Evolutionary conservation across 2,797 vertebrate species (phyloP).

Genomic region (Threskiornis aethiopicus): DNA sequence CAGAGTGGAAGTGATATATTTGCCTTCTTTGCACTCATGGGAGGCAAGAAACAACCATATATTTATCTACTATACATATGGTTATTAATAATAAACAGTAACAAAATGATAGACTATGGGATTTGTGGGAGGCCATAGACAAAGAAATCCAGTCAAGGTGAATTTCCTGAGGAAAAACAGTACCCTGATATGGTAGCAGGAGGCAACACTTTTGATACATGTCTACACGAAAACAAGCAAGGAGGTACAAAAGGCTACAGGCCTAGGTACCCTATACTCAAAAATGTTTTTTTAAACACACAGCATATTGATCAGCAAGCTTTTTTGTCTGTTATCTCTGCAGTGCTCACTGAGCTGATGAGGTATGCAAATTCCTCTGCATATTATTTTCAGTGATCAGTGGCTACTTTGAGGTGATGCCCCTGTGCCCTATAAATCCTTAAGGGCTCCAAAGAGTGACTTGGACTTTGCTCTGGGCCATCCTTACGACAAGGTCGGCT

Average conservation of each 20-base stretch:
- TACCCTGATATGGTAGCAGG: neutral
- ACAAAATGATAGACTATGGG: neutral
- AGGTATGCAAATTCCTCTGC: neutral
- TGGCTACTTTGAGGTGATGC: neutral
- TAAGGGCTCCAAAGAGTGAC: neutral
- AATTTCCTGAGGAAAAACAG: neutral
- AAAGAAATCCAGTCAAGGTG: neutral
- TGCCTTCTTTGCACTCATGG: neutral
- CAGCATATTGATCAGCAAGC: neutral
- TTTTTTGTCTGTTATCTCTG: neutral
- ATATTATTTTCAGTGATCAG: neutral
- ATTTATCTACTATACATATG: neutral
- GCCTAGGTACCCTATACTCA: neutral
- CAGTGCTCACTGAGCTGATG: neutral
- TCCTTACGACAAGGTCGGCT: accelerated
- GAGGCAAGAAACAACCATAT: neutral
- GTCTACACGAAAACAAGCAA: neutral
- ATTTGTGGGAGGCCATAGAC: neutral
- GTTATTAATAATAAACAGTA: neutral
- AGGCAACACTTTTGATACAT: neutral
- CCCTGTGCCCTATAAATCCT: neutral
- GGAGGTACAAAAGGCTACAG: neutral
- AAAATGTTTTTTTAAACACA: neutral
- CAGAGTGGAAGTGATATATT: neutral
- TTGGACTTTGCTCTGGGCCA: neutral